These are phyloP conservation scores for Simalia tracyae DNA, from an alignment of 2,797 vertebrate genomes.

Conservation along the genomic window DNA sequence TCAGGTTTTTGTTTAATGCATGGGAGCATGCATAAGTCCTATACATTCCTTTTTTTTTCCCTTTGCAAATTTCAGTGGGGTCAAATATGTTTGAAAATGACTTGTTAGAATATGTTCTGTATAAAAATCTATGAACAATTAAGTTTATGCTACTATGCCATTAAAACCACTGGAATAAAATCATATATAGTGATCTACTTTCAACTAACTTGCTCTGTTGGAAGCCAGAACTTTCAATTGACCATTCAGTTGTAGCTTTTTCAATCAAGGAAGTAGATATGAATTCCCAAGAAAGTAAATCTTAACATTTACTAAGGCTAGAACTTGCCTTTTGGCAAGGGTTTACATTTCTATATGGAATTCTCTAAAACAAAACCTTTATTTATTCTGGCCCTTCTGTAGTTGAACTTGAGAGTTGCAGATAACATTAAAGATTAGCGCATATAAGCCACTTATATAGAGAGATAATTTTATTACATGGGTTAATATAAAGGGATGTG, in stretches of 20 bases:
- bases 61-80: constrained; percentile 67
- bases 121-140: constrained; percentile 2
- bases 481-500: constrained; percentile 39
- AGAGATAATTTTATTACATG: constrained; percentile 40
- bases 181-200: constrained; percentile 60
- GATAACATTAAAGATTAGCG: constrained; percentile 19
- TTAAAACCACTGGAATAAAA: constrained; percentile 55
- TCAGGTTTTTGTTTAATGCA: constrained; percentile 61
- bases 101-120: constrained; percentile 14
- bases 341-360: constrained; percentile 40
- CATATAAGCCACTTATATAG: constrained; percentile 39
- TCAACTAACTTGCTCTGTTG: constrained; percentile 38
- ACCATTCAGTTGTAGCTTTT: background rate
- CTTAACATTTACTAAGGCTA: constrained; percentile 40
- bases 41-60: constrained; percentile 58
- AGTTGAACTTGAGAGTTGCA: constrained; percentile 20
- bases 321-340: constrained; percentile 31
- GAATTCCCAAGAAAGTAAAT: constrained; percentile 28
- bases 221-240: constrained; percentile 20
- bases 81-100: constrained; percentile 35
- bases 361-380: constrained; percentile 12
- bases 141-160: constrained; percentile 12
- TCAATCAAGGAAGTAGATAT: background rate
- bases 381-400: constrained; percentile 30
- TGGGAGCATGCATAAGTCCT: constrained; percentile 70